These are phyloP conservation scores for Megaceryle alcyon DNA, from an alignment of 2,797 vertebrate genomes.

Conservation along the genomic window DNA sequence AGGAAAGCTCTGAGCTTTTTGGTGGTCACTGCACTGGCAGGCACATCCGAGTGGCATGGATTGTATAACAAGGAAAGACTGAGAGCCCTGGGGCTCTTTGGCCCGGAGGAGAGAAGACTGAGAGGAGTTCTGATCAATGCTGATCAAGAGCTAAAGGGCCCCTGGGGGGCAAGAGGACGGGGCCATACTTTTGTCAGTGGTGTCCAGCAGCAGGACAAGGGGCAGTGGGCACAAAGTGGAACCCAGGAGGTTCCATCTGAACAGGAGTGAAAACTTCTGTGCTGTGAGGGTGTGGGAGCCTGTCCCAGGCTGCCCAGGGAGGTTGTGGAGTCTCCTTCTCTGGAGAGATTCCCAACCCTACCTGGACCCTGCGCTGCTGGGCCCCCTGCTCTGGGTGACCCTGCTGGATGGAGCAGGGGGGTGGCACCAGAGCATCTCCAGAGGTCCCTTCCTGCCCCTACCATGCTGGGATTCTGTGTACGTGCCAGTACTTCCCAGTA, in stretches of 20 bases:
- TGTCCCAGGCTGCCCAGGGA: background rate
- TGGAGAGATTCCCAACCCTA: background rate
- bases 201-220: background rate
- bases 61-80: background rate
- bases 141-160: background rate
- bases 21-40: background rate
- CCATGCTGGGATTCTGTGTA: background rate
- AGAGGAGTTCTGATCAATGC: background rate
- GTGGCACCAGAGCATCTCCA: background rate
- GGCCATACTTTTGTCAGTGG: background rate
- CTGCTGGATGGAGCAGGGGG: background rate
- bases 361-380: background rate
- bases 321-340: background rate
- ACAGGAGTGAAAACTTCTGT: background rate
- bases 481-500: background rate
- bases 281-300: background rate
- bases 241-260: background rate
- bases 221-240: background rate
- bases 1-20: background rate
- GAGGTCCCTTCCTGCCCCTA: background rate
- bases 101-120: background rate
- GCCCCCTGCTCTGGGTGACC: background rate
- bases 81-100: background rate
- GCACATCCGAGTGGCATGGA: background rate
- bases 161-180: background rate